Base-by-base conservation (phyloP, 2,113 vertebrate genomes). In the Sigmodon hispidus region DNA sequence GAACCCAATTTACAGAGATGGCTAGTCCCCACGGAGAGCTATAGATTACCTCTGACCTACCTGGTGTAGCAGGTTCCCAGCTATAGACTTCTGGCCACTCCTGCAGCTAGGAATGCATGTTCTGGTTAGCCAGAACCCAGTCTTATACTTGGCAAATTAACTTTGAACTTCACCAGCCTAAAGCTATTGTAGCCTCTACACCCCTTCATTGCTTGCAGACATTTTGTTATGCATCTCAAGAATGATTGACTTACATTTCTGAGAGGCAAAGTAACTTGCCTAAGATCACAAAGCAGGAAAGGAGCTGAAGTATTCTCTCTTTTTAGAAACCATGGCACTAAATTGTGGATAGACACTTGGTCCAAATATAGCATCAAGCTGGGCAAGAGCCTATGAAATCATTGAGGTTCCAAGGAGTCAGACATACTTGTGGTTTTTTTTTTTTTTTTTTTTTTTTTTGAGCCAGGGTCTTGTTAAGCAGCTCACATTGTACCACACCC, bases 231-330 rank as follows among this genome's bases (percentile, higher is more conserved):
- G n/a, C 48, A 67, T 70, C 65, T 86, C 31, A 11, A 19, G 43
- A 55, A 36, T 21, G 5, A 59, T 10, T 19, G 75, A 43, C 34
- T 17, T 19, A 40, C 0, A 7, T 75, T 52, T 84, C 90, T 84
- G 90, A 87, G 94, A 94, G 34, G 69, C 70, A 52, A 91, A 93
- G 75, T 48, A 34, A 22, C 59, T 85, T 48, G 83, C 7, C 50
- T 6, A 31, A 31, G 70, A 34, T 65, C 87, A 87, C 75, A 73
- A 61, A 76, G 57, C 15, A 1, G 11, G 36, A 8, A 40, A 31
- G 31, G 52, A 52, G 12, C 72, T 9, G 31, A 93, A 34, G 22
- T 16, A 9, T 0, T 6, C 19, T 70, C 3, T 65, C 31, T 65
- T 85, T 89, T 86, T 69, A n/a, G 10, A 3, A 61, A n/a, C 36